phyloP scores from a whole-genome alignment of 2,113 vertebrate genomes.

The Sitta europaea region DNA sequence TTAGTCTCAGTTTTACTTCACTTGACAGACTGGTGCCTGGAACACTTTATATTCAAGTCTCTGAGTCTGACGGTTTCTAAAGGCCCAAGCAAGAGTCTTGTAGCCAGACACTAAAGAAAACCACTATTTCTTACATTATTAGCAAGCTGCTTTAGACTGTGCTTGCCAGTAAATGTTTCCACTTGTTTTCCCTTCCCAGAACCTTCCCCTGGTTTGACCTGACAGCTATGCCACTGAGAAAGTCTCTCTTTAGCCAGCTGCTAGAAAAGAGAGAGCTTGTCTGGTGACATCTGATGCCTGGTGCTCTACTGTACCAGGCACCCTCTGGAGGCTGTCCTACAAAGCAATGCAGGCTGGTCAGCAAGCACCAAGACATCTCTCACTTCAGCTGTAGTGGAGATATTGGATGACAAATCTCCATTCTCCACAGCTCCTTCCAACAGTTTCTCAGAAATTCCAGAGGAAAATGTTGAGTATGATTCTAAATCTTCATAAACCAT shows the following conservation, averaged over 20 bases:
- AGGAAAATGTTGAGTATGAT: background rate
- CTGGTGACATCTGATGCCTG: conserved; percentile 9
- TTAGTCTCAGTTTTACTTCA: background rate
- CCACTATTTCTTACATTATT: background rate
- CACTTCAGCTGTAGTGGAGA: background rate
- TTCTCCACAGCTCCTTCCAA: background rate
- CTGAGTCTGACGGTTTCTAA: background rate
- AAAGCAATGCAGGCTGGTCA: background rate
- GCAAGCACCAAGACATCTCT: background rate
- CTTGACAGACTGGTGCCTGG: background rate
- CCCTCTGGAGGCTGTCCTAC: background rate
- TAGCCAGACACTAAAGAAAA: background rate
- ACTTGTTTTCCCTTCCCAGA: conserved; percentile 46
- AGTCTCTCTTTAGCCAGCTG: conserved; percentile 59
- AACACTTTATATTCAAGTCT: background rate
- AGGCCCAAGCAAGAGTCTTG: background rate
- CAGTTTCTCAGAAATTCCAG: background rate
- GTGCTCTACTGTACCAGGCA: conserved; percentile 25
- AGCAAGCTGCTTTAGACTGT: background rate
- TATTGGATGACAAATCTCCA: background rate
- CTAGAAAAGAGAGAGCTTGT: conserved; percentile 47
- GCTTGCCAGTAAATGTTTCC: background rate
- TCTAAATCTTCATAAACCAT: background rate
- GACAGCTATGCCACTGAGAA: conserved; percentile 63
- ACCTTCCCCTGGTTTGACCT: conserved; percentile 78